Conservation (phyloP, 2,113 vertebrate genomes). For the Orycteropus afer region DNA sequence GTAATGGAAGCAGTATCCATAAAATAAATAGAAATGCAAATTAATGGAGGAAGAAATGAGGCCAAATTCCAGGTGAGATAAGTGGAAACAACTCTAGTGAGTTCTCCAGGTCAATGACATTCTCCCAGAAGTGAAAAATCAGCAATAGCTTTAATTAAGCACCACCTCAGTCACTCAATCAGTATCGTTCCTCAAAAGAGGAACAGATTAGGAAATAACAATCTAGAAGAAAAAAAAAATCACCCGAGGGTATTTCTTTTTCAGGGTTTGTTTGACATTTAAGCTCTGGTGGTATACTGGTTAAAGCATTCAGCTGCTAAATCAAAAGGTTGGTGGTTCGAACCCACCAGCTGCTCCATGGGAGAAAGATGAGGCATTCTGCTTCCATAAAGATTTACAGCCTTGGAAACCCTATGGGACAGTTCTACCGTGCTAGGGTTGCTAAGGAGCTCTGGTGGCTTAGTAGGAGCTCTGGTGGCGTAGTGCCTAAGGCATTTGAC, state of each 20-base stretch:
- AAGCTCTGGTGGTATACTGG: no score
- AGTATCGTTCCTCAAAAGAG: conserved; percentile 23
- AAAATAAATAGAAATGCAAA: conserved; percentile 60
- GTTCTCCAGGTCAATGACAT: not conserved
- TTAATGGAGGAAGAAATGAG: not conserved
- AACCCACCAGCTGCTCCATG: no score
- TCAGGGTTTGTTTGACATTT: not conserved
- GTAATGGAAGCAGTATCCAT: conserved; percentile 23
- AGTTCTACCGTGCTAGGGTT: no score
- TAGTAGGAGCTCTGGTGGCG: no score
- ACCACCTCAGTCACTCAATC: not conserved
- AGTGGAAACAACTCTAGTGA: not conserved
- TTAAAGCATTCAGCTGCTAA: no score
- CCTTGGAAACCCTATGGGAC: no score
- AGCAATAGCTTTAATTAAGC: conserved; percentile 53
- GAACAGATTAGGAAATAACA: not conserved
- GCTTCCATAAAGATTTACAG: no score
- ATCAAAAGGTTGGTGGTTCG: no score
- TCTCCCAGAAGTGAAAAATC: conserved; percentile 17
- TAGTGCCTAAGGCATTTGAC: no score
- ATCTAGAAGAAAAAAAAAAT: conserved; percentile 44
- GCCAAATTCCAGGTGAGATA: not conserved
- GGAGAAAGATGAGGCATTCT: no score
- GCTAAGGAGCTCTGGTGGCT: no score
- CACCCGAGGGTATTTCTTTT: not conserved